phyloP scores from a whole-genome alignment of 2,797 vertebrate genomes.

The Coccyzus lansbergi region DNA sequence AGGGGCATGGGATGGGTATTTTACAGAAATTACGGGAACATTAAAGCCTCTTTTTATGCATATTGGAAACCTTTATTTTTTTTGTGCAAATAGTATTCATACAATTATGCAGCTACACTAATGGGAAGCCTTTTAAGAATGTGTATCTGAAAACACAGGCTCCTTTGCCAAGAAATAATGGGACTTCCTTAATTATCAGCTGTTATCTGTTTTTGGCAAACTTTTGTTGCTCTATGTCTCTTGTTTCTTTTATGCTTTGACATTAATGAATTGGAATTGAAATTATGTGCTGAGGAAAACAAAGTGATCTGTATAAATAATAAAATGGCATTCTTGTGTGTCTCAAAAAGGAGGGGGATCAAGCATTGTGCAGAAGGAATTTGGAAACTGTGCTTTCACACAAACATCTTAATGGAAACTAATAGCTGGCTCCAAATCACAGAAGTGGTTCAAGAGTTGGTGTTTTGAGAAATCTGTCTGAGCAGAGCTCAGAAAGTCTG shows the following conservation, averaged over 20 bases:
- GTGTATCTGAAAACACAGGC: constrained; percentile 22
- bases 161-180: constrained; percentile 55
- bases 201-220: constrained; percentile 54
- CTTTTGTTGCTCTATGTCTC: constrained; percentile 24
- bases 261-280: constrained; percentile 62
- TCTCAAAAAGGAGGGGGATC: constrained; percentile 6
- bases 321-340: constrained; percentile 9
- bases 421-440: constrained; percentile 22
- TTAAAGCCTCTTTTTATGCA: constrained; percentile 5
- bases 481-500: neutral
- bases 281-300: constrained; percentile 34
- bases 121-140: constrained; percentile 54
- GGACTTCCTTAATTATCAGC: constrained; percentile 58
- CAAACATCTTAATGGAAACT: constrained; percentile 38
- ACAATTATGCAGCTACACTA: constrained; percentile 24
- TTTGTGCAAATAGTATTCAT: neutral
- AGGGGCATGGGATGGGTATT: neutral
- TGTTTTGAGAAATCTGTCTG: neutral
- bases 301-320: constrained; percentile 52
- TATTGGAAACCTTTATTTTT: constrained; percentile 31
- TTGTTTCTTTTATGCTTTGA: constrained; percentile 50
- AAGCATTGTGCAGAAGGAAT: constrained; percentile 31
- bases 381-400: constrained; percentile 40
- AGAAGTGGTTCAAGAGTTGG: neutral
- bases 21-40: neutral